Evolutionary conservation across 2,113 vertebrate genomes (phyloP).

Genomic region (Cryptomyrus ogoouensis): DNA sequence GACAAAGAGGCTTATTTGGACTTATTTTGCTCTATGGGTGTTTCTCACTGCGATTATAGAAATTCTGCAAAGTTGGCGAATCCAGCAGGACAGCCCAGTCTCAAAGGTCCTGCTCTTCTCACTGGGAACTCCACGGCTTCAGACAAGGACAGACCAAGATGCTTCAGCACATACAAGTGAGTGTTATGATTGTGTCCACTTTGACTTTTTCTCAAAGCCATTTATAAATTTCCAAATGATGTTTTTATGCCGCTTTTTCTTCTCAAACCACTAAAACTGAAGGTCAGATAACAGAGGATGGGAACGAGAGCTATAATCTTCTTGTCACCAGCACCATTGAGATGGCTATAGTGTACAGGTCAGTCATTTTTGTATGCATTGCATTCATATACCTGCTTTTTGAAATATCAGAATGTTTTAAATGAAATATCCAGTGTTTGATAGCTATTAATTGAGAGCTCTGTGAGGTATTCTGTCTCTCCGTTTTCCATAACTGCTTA

Average conservation of each 20-base stretch:
- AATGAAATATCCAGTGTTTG: background rate
- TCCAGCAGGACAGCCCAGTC: conserved; percentile 80
- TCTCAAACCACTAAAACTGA: background rate
- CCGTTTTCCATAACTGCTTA: background rate
- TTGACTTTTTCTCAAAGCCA: background rate
- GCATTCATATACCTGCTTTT: background rate
- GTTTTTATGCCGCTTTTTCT: background rate
- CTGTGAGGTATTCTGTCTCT: background rate
- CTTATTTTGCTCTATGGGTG: background rate
- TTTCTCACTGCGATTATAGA: conserved; percentile 41
- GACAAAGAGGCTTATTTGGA: background rate
- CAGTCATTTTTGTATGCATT: conserved; percentile 24
- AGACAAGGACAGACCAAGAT: background rate
- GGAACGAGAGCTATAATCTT: conserved; percentile 59
- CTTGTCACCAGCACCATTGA: conserved; percentile 79
- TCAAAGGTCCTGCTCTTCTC: conserved; percentile 75
- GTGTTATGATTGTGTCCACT: background rate
- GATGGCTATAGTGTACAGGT: conserved; percentile 80
- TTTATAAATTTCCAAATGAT: background rate
- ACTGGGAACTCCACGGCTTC: conserved; percentile 35
- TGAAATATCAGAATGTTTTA: background rate
- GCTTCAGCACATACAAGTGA: background rate
- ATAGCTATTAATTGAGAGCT: background rate
- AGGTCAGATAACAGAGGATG: conserved; percentile 23
- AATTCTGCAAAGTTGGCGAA: conserved; percentile 74